phyloP scores from a whole-genome alignment of 1,140 invertebrate genomes.

The Nixonia krombeini region DNA sequence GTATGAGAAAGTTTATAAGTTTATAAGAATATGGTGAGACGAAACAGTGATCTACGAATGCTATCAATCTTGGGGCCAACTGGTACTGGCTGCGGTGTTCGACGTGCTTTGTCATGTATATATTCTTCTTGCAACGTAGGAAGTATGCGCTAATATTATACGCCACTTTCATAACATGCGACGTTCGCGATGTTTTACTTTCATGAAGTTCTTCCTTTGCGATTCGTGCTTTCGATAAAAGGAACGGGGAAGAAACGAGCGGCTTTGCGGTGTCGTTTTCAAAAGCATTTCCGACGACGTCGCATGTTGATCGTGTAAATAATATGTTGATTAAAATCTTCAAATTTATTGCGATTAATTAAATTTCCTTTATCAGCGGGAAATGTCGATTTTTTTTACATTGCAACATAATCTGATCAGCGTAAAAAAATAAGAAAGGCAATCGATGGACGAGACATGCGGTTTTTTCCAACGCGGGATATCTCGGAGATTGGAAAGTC shows the following conservation, averaged over 20 bases:
- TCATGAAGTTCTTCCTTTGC: conserved; percentile 46
- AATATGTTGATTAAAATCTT: no score
- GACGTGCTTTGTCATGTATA: conserved; percentile 56
- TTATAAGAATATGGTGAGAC: conserved; percentile 32
- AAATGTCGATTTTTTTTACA: no score
- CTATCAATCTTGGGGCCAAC: conserved; percentile 46
- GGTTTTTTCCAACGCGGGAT: no score
- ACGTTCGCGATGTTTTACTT: conserved; percentile 39
- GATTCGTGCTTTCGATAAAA: conserved; percentile 52
- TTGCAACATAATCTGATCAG: no score
- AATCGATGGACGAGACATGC: no score
- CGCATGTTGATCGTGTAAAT: conserved; percentile 23
- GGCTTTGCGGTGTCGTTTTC: conserved; percentile 26
- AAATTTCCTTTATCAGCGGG: no score
- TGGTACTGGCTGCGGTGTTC: conserved; percentile 42
- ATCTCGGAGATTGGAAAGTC: no score
- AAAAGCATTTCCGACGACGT: no score
- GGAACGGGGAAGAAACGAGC: conserved; percentile 19
- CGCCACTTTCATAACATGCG: conserved; percentile 52
- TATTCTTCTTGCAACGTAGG: conserved; percentile 45
- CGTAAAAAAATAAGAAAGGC: no score
- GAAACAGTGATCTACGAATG: conserved; percentile 32
- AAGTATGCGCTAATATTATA: conserved; percentile 62
- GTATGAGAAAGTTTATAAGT: conserved; percentile 42
- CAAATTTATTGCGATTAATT: no score